phyloP scores from a whole-genome alignment of 2,888 invertebrate genomes.

The Candidula unifasciata region DNA sequence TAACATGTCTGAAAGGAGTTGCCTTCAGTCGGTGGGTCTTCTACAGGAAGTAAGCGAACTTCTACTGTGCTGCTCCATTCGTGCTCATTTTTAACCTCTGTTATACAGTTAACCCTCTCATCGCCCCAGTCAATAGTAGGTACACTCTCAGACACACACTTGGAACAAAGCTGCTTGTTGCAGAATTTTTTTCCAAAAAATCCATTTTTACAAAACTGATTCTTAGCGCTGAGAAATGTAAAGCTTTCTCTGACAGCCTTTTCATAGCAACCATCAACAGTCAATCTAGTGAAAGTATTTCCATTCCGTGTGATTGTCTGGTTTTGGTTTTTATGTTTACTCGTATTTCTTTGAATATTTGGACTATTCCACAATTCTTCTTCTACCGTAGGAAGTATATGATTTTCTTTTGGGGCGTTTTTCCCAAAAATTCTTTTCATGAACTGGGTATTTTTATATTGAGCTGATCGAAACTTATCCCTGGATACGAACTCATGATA shows the following conservation, averaged over 20 bases:
- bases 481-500: conserved; percentile 64
- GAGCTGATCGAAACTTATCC: conserved; percentile 51
- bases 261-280: conserved; percentile 38
- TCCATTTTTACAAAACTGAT: conserved; percentile 45
- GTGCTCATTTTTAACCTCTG: background rate
- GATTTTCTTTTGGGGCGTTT: background rate
- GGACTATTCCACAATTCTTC: background rate
- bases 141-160: conserved; percentile 47
- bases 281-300: conserved; percentile 41
- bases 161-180: conserved; percentile 49
- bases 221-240: conserved; percentile 47
- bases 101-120: background rate
- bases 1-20: background rate
- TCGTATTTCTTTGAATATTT: background rate
- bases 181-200: conserved; percentile 49
- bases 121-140: conserved; percentile 51
- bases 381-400: background rate
- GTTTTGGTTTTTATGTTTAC: conserved; percentile 13
- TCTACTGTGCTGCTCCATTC: conserved; percentile 19
- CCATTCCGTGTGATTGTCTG: conserved; percentile 37
- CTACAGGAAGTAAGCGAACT: background rate
- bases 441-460: conserved; percentile 47
- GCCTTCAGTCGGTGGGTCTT: background rate
- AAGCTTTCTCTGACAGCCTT: conserved; percentile 38
- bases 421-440: conserved; percentile 47